Evolutionary conservation across 2,888 invertebrate species (phyloP).

Genomic region (Lasioglossum zephyrum): DNA sequence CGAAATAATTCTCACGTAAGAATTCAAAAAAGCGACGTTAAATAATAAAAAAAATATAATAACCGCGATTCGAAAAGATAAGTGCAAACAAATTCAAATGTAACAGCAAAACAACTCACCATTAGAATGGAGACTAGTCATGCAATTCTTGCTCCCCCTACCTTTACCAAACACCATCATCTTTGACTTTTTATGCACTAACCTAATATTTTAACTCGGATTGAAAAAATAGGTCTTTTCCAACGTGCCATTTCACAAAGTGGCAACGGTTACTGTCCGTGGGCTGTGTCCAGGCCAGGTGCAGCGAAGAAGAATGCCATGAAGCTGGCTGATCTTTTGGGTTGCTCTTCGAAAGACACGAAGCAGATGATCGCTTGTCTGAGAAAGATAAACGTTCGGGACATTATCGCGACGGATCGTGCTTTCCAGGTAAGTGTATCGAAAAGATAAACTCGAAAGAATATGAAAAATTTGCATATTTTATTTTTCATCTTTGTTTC

Average conservation of each 20-base stretch:
- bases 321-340: slow-evolving; percentile 87
- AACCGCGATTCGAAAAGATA: too few relatives aligned
- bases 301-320: slow-evolving; percentile 87
- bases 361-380: slow-evolving; percentile 87
- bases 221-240: slow-evolving; percentile 86
- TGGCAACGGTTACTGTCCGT: slow-evolving; percentile 89
- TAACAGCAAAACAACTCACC: too few relatives aligned
- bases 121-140: too few relatives aligned
- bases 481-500: too few relatives aligned
- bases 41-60: too few relatives aligned
- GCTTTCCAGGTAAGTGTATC: slow-evolving; percentile 87
- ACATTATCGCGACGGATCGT: slow-evolving; percentile 88
- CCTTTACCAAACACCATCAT: too few relatives aligned
- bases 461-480: background rate
- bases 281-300: slow-evolving; percentile 88
- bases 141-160: too few relatives aligned
- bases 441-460: background rate
- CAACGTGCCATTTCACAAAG: slow-evolving; percentile 91
- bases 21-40: too few relatives aligned
- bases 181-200: too few relatives aligned
- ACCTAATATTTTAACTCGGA: background rate
- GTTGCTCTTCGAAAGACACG: slow-evolving; percentile 86
- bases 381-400: slow-evolving; percentile 86
- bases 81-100: too few relatives aligned
- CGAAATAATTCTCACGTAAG: too few relatives aligned